Evolutionary conservation across 2,113 vertebrate genomes (phyloP).

Genomic region (Misgurnus anguillicaudatus): DNA sequence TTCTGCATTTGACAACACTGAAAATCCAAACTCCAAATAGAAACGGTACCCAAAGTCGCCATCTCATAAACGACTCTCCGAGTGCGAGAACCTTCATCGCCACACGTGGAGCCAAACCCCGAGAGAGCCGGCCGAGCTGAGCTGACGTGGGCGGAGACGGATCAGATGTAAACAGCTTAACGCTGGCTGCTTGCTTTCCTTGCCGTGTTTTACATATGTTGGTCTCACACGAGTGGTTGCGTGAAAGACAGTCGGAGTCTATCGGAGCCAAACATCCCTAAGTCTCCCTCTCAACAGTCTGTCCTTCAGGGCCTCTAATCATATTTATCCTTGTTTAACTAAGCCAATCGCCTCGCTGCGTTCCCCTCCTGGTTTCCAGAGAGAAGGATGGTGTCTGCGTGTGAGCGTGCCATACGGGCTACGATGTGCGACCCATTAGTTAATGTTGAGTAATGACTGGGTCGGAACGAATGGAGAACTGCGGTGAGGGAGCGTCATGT

Average conservation of each 20-base stretch:
- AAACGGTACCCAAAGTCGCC: neutral
- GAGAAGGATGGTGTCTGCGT: neutral
- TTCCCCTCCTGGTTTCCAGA: conserved; percentile 57
- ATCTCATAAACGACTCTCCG: neutral
- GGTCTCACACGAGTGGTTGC: conserved; percentile 68
- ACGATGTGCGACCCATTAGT: conserved; percentile 26
- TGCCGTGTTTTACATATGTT: conserved; percentile 67
- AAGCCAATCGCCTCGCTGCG: conserved; percentile 60
- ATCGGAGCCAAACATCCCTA: conserved; percentile 10
- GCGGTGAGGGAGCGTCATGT: neutral
- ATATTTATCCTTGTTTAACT: conserved; percentile 71
- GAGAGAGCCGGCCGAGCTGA: conserved; percentile 14
- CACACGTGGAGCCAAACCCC: conserved; percentile 18
- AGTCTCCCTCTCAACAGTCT: conserved; percentile 30
- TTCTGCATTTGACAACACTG: conserved; percentile 1
- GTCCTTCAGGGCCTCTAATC: conserved; percentile 62
- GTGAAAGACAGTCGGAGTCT: conserved; percentile 61
- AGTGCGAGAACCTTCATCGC: conserved; percentile 15
- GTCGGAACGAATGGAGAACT: conserved; percentile 12
- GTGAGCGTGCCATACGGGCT: neutral
- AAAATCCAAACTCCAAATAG: conserved; percentile 25
- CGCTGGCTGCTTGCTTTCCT: neutral
- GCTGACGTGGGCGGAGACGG: conserved; percentile 24
- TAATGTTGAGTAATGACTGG: conserved; percentile 20
- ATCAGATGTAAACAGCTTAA: conserved; percentile 35